A percentile compares a stretch with the other conserved stretches of the same genome.
These are phyloP conservation scores for Lutraria lutraria DNA, from an alignment of 2,888 invertebrate genomes.

Conservation along the genomic window DNA sequence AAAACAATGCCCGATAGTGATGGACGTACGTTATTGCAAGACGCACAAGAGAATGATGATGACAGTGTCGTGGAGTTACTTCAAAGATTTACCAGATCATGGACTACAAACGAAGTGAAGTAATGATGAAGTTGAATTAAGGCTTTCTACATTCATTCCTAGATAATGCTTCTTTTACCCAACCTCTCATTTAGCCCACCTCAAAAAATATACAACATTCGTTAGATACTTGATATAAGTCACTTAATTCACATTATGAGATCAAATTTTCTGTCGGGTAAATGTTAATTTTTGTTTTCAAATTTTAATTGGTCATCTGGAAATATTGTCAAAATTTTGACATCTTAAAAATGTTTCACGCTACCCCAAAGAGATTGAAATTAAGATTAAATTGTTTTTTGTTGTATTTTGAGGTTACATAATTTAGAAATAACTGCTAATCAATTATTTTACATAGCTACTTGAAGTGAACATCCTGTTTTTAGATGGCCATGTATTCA, in stretches of 20 bases:
- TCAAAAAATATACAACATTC: background rate
- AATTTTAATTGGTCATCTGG: no score
- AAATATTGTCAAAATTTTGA: no score
- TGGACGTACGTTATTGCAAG: slow-evolving; percentile 77
- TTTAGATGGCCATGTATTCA: no score
- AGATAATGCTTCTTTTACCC: background rate
- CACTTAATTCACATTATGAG: background rate
- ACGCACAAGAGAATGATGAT: slow-evolving; percentile 81
- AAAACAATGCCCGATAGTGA: slow-evolving; percentile 75
- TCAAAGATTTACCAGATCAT: slow-evolving; percentile 71
- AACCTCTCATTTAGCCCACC: background rate
- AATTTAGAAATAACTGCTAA: no score
- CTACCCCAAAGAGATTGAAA: no score
- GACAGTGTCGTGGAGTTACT: slow-evolving; percentile 79
- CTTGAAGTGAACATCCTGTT: no score
- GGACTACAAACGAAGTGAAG: slow-evolving; percentile 50
- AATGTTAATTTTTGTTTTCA: background rate
- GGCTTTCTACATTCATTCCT: background rate
- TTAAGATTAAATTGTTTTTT: no score
- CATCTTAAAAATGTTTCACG: no score
- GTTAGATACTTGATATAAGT: no score
- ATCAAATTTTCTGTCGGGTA: background rate
- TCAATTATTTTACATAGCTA: no score
- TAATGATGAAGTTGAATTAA: background rate
- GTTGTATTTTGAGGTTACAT: no score